A percentile compares a stretch with the other conserved stretches of the same genome.
These are phyloP conservation scores for Dichetophora obliterata DNA, from an alignment of 2,888 invertebrate species.

Conservation along the genomic window DNA sequence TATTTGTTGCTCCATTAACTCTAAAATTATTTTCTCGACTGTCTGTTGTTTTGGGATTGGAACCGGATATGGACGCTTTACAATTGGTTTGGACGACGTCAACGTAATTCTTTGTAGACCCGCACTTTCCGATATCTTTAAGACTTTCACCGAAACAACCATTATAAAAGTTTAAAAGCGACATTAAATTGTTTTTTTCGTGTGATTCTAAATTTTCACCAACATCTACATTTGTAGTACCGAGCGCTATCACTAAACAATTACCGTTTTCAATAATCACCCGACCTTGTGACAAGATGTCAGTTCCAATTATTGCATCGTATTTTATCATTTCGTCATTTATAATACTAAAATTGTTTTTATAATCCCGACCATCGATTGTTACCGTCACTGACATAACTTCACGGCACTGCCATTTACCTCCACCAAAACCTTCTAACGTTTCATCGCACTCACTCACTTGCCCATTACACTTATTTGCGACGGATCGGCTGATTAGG, in stretches of 20 bases:
- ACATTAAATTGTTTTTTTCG: neutral
- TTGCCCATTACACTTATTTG: no score
- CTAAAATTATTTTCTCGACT: no score
- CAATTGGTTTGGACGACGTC: no score
- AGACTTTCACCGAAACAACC: no score
- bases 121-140: no score
- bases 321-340: constrained; percentile 30
- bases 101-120: no score
- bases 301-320: constrained; percentile 39
- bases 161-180: neutral
- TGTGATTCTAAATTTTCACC: neutral
- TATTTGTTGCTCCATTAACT: no score
- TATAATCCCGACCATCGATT: constrained; percentile 34
- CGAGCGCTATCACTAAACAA: constrained; percentile 26
- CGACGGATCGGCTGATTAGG: no score
- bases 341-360: constrained; percentile 25
- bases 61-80: no score
- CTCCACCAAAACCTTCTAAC: constrained; percentile 29
- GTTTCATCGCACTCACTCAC: no score
- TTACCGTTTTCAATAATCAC: constrained; percentile 40
- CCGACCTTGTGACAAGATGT: constrained; percentile 37
- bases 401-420: no score
- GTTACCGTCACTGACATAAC: neutral
- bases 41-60: no score
- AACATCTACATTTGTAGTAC: neutral